These are phyloP conservation scores for Scomber japonicus DNA, from an alignment of 2,113 vertebrate genomes.

Conservation along the genomic window DNA sequence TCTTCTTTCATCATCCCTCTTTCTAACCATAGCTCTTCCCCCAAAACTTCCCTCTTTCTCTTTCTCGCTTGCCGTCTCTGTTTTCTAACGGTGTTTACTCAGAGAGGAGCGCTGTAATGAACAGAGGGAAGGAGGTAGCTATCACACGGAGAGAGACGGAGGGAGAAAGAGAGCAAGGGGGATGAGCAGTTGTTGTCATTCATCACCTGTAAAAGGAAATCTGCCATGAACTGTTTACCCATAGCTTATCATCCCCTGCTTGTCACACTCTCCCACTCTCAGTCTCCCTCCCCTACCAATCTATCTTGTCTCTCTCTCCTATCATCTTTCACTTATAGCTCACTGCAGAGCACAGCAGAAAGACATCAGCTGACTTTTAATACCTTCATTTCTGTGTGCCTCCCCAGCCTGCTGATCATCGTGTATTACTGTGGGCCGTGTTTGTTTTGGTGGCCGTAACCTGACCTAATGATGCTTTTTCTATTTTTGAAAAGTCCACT, in stretches of 20 bases:
- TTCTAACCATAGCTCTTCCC: conserved; percentile 24
- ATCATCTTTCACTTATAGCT: conserved; percentile 76
- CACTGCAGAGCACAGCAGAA: conserved; percentile 54
- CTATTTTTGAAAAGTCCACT: not conserved
- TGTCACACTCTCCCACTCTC: conserved; percentile 61
- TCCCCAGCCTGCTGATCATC: not conserved
- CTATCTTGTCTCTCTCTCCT: conserved; percentile 61
- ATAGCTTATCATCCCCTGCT: conserved; percentile 76
- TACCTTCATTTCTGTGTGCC: conserved; percentile 60
- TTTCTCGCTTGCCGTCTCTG: conserved; percentile 51
- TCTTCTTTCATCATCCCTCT: conserved; percentile 36
- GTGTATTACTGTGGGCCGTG: not conserved
- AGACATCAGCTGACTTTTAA: conserved; percentile 79
- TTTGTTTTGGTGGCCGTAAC: conserved; percentile 14
- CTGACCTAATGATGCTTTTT: not conserved
- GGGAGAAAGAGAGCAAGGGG: conserved; percentile 35
- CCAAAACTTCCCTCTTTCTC: conserved; percentile 4
- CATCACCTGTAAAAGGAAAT: conserved; percentile 79
- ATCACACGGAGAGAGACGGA: conserved; percentile 37
- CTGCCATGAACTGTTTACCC: conserved; percentile 80
- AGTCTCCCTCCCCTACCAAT: conserved; percentile 53
- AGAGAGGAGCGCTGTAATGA: conserved; percentile 56
- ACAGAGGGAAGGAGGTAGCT: conserved; percentile 48
- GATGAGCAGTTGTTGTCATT: conserved; percentile 78
- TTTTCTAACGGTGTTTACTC: conserved; percentile 73